Evolutionary conservation across 2,888 invertebrate species (phyloP).

Genomic region (Phyllotreta striolata): DNA sequence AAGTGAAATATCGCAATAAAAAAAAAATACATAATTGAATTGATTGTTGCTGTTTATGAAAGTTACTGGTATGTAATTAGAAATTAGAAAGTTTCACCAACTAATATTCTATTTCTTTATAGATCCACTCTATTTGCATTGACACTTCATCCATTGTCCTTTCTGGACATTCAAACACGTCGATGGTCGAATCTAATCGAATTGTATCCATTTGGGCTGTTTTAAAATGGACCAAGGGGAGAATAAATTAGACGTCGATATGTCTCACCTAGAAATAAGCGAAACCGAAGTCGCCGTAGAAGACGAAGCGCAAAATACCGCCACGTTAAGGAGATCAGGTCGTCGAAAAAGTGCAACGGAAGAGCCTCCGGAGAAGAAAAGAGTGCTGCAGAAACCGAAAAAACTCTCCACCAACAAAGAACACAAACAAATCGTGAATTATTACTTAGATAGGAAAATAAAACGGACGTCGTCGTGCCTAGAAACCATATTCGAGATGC

Average conservation of each 20-base stretch:
- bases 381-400: slow-evolving; percentile 5
- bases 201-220: not conserved
- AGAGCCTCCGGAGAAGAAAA: not conserved
- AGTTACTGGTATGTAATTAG: too few relatives aligned
- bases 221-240: slow-evolving; percentile 7
- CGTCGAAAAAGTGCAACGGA: not conserved
- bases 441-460: slow-evolving; percentile 27
- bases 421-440: slow-evolving; percentile 12
- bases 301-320: not conserved
- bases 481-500: slow-evolving; percentile 27
- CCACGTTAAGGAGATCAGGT: not conserved
- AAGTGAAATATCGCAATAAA: too few relatives aligned
- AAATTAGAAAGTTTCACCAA: too few relatives aligned
- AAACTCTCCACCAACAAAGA: not conserved
- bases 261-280: slow-evolving; percentile 12
- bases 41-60: too few relatives aligned
- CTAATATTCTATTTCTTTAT: too few relatives aligned
- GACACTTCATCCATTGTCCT: too few relatives aligned
- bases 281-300: not conserved
- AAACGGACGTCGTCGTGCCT: slow-evolving; percentile 7
- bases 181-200: too few relatives aligned
- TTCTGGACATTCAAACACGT: too few relatives aligned
- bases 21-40: too few relatives aligned
- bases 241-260: slow-evolving; percentile 13
- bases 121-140: too few relatives aligned